Percentiles rank a stretch among this genome's conserved stretches.
Evolutionary conservation across 2,113 vertebrate species (phyloP).

Genomic region (Cephalopterus ornatus): DNA sequence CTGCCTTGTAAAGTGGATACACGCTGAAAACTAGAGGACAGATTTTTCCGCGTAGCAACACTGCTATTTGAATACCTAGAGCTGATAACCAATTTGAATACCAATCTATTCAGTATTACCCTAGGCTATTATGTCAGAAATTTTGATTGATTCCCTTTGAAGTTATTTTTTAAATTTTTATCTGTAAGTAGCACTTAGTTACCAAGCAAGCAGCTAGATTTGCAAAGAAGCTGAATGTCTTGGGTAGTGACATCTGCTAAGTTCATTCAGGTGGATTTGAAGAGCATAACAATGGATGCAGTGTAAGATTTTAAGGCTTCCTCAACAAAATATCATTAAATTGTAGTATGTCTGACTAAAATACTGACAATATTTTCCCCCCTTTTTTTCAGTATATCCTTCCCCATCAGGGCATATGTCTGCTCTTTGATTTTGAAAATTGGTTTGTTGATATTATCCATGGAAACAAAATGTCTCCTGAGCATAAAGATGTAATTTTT

Average conservation of each 20-base stretch:
- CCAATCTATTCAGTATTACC: background rate
- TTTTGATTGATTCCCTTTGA: background rate
- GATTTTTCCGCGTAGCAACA: background rate
- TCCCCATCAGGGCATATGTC: background rate
- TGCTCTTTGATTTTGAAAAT: background rate
- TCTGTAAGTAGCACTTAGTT: background rate
- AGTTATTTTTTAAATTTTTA: background rate
- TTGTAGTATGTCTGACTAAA: background rate
- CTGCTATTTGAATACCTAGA: background rate
- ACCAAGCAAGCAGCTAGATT: background rate
- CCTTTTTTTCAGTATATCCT: background rate
- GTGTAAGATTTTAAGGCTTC: background rate
- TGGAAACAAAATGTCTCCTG: background rate
- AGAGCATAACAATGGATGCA: background rate
- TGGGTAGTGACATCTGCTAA: background rate
- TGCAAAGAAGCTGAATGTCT: background rate
- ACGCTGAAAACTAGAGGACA: background rate
- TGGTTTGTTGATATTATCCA: background rate
- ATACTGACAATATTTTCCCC: background rate
- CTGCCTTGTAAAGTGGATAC: background rate
- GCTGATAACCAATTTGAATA: background rate
- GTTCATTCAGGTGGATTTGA: background rate
- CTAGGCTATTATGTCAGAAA: background rate
- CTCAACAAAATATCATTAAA: background rate
- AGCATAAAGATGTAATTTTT: background rate